These are phyloP conservation scores for Synaphobranchus kaupii DNA, from an alignment of 2,797 vertebrate species.

Conservation along the genomic window DNA sequence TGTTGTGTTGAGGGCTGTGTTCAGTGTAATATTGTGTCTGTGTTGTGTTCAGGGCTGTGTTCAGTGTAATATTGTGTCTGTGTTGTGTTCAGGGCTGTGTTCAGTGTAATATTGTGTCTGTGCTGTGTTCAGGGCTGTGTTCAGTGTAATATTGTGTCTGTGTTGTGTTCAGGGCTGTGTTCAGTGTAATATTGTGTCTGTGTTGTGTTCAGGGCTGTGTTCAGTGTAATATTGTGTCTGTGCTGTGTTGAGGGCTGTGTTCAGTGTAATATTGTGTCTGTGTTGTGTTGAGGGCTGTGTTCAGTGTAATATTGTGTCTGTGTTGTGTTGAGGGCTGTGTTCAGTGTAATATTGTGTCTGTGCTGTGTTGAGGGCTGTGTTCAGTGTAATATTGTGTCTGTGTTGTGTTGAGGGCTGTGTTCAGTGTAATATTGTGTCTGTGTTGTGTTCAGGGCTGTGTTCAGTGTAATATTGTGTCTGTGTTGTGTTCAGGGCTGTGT, in stretches of 20 bases:
- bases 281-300: too few relatives aligned
- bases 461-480: too few relatives aligned
- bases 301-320: too few relatives aligned
- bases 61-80: not conserved
- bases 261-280: not conserved
- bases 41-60: not conserved
- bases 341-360: too few relatives aligned
- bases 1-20: not conserved
- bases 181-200: not conserved
- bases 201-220: not conserved
- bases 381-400: too few relatives aligned
- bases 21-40: not conserved
- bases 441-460: too few relatives aligned
- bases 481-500: too few relatives aligned
- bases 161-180: not conserved
- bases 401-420: not conserved
- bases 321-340: conserved; percentile 80
- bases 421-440: not conserved
- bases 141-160: not conserved
- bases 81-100: not conserved
- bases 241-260: not conserved
- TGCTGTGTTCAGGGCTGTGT: not conserved
- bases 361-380: too few relatives aligned
- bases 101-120: not conserved
- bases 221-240: not conserved